Base-by-base conservation (phyloP, 2,888 invertebrate genomes). In the Phengaris alcon region DNA sequence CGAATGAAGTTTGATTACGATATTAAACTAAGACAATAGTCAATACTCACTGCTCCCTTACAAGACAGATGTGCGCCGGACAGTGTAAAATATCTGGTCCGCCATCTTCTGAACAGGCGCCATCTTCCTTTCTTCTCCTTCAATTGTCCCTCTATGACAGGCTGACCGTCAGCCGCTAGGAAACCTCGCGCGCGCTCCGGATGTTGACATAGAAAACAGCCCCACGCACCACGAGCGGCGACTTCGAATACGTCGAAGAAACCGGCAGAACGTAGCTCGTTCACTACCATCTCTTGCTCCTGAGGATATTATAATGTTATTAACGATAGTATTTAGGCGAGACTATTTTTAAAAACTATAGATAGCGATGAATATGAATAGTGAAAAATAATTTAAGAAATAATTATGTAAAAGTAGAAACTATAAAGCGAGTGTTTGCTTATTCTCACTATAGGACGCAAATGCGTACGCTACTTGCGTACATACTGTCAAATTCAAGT, bases 241-340 rank as follows among this genome's bases (percentile, higher is more conserved):
- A 97, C 95, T 89, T 98, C 97, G 90, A 99, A 98, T 74, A 98
- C 97, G 90, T 99, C 98, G 90, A 98, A 97, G 91, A 97, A 98
- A 0, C 98, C 97, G 5, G 96, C 96, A 81, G 96, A 95, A 22
- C 98, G 95, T 73, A 99, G 91, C 91, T 99, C 98, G 87, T 96
- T 96, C 68, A 98, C 93, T 70, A 98, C 90, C 82, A 96, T 94
- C 84, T 98, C 98, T 87, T 98, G 98, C 84, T 98, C 98, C 95
- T 96, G 81, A 0, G 0, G 9, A 54, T 12, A 64, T 6, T 35
- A 35, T 6, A 10, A 64, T 64, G 1, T 64, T 64, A 59, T 10
- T 59, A 59, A 2, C 35, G 35, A 35, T 35, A 35, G 35, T 35
- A 35, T 35, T 35, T 3, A 35, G 35, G 35, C 35, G 35, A 35